Conservation (phyloP, 2,113 vertebrate species). For the Xenopus laevis region DNA sequence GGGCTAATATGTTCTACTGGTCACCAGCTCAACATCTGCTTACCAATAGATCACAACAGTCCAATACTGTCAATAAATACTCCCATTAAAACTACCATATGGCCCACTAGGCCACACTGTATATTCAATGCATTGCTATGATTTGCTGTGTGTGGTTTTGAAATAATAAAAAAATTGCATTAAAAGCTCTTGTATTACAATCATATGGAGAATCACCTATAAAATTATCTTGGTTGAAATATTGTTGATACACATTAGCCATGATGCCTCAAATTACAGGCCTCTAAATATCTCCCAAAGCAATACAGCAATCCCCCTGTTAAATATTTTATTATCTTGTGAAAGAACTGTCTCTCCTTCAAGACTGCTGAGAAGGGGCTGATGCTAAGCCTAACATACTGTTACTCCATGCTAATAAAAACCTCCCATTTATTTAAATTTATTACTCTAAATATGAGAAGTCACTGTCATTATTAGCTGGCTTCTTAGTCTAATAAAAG, state of each 20-base stretch:
- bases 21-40: no score
- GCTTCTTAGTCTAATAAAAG: conserved; percentile 59
- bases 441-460: conserved; percentile 58
- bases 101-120: no score
- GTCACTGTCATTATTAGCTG: conserved; percentile 58
- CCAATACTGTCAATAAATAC: no score
- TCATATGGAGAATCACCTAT: no score
- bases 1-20: no score
- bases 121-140: no score
- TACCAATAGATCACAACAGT: no score
- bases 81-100: no score
- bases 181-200: no score
- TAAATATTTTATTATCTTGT: conserved; percentile 49
- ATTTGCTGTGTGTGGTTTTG: no score
- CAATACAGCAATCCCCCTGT: conserved; percentile 35
- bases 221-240: conserved; percentile 7
- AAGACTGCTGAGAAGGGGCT: conserved; percentile 56
- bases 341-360: conserved; percentile 37
- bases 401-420: conserved; percentile 43
- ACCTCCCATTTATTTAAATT: conserved; percentile 54
- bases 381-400: conserved; percentile 57
- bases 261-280: conserved; percentile 16
- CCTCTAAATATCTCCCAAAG: conserved; percentile 21
- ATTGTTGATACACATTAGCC: neutral
- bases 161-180: no score